Conservation (phyloP, 1,140 invertebrate species). For the Eurosta solidaginis region DNA sequence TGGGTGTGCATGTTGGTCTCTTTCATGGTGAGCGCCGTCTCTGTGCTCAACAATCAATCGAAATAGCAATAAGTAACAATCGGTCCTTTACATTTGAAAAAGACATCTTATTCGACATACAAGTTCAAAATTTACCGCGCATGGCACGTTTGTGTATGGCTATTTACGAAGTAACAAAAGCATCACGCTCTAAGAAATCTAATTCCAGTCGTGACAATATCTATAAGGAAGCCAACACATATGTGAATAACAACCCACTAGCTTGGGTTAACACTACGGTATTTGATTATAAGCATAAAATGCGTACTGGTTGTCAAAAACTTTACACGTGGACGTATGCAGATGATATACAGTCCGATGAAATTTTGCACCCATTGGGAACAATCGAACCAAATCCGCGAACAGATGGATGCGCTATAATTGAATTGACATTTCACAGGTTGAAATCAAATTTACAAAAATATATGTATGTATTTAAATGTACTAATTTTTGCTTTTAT, state of each 20-base stretch:
- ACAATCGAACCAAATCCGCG: conserved; percentile 86
- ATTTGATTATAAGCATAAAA: conserved; percentile 89
- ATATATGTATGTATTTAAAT: not conserved
- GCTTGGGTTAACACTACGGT: conserved; percentile 94
- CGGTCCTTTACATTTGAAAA: conserved; percentile 80
- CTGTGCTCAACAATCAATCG: conserved; percentile 42
- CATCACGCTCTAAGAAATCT: conserved; percentile 59
- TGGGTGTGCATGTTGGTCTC: conserved; percentile 54
- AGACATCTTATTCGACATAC: conserved; percentile 78
- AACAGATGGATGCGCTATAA: conserved; percentile 75
- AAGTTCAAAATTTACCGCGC: conserved; percentile 82
- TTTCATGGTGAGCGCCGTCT: conserved; percentile 53
- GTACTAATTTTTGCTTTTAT: not conserved
- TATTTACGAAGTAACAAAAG: conserved; percentile 77
- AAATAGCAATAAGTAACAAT: conserved; percentile 56
- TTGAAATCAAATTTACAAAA: conserved; percentile 43
- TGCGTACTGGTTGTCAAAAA: conserved; percentile 82
- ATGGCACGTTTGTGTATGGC: conserved; percentile 89
- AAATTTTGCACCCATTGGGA: conserved; percentile 83
- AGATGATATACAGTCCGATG: conserved; percentile 84
- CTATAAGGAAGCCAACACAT: conserved; percentile 42
- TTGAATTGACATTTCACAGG: conserved; percentile 83
- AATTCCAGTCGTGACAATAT: conserved; percentile 48
- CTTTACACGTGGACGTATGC: conserved; percentile 91
- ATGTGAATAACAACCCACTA: conserved; percentile 65